phyloP scores from a whole-genome alignment of 2,888 invertebrate species.

The Ashinkailepas kermadecensis region DNA sequence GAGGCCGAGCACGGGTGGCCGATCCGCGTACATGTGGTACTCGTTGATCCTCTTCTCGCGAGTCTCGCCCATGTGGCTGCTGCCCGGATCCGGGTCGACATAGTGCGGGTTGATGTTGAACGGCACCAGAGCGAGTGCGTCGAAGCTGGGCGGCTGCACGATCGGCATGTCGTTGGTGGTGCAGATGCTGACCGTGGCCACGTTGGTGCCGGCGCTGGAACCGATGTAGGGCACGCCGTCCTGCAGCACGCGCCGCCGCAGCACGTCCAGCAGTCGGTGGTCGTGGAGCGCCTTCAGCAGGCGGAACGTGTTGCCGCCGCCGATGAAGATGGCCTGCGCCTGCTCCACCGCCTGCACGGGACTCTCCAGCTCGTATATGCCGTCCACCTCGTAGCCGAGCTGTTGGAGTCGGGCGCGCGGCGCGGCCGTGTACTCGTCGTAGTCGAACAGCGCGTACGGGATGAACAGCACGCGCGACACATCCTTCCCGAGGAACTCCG shows the following conservation, averaged over 20 bases:
- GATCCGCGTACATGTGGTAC: conserved; percentile 54
- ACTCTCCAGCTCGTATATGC: conserved; percentile 54
- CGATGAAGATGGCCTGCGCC: conserved; percentile 65
- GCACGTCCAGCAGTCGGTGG: conserved; percentile 54
- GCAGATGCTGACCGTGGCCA: conserved; percentile 66
- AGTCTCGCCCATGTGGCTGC: conserved; percentile 69
- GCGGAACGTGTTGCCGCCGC: conserved; percentile 73
- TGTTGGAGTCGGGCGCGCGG: conserved; percentile 53
- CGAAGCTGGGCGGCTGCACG: conserved; percentile 63
- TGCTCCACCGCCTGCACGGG: conserved; percentile 51
- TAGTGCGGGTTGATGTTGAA: conserved; percentile 84
- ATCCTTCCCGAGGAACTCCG: conserved; percentile 30
- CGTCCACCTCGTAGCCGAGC: conserved; percentile 52
- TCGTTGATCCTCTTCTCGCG: conserved; percentile 63
- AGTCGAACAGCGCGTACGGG: conserved; percentile 62
- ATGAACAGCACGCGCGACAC: conserved; percentile 53
- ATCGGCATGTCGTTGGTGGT: conserved; percentile 88
- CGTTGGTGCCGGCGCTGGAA: conserved; percentile 74
- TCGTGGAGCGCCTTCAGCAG: conserved; percentile 63
- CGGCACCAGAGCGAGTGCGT: conserved; percentile 62
- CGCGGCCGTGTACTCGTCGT: conserved; percentile 56
- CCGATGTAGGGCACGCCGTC: conserved; percentile 65
- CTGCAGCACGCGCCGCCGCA: conserved; percentile 54
- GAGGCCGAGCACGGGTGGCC: conserved; percentile 58
- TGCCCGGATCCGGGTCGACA: conserved; percentile 54